Evolutionary conservation across 2,888 invertebrate genomes (phyloP).

Genomic region (Eristalinus aeneus): DNA sequence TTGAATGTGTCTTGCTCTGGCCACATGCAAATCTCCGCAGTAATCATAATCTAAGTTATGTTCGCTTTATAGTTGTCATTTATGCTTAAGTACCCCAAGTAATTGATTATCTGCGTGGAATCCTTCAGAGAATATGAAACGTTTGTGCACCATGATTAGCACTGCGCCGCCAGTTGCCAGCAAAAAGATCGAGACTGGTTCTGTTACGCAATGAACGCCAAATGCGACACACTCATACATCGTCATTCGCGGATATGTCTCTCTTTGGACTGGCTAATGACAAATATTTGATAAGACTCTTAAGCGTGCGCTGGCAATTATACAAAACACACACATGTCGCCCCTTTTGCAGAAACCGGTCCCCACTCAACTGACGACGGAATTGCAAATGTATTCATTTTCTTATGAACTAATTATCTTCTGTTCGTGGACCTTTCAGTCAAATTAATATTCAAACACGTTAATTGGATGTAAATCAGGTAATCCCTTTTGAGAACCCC

Average conservation of each 20-base stretch:
- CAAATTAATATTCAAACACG: slow-evolving; percentile 18
- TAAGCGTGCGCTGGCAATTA: slow-evolving; percentile 16
- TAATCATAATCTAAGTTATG: neutral
- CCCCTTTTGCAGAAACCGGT: neutral
- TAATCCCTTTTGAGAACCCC: slow-evolving; percentile 11
- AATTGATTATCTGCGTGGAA: neutral
- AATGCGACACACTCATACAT: neutral
- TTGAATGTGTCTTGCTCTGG: neutral
- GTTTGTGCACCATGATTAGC: neutral
- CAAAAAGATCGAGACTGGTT: neutral
- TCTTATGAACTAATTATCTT: slow-evolving; percentile 8
- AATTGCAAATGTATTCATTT: neutral
- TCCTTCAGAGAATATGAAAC: neutral
- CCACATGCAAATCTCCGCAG: neutral
- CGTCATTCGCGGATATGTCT: neutral
- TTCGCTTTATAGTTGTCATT: neutral
- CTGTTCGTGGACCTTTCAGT: slow-evolving; percentile 4
- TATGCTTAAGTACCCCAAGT: neutral
- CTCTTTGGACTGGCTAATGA: slow-evolving; percentile 1
- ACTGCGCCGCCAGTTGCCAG: neutral
- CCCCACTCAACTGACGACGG: neutral
- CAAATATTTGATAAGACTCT: slow-evolving; percentile 11
- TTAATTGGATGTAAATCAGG: slow-evolving; percentile 55
- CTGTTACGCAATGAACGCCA: neutral
- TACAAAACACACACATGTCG: slow-evolving; percentile 7